Base-by-base conservation (phyloP, 2,113 vertebrate species). In the Sakesphorus luctuosus region DNA sequence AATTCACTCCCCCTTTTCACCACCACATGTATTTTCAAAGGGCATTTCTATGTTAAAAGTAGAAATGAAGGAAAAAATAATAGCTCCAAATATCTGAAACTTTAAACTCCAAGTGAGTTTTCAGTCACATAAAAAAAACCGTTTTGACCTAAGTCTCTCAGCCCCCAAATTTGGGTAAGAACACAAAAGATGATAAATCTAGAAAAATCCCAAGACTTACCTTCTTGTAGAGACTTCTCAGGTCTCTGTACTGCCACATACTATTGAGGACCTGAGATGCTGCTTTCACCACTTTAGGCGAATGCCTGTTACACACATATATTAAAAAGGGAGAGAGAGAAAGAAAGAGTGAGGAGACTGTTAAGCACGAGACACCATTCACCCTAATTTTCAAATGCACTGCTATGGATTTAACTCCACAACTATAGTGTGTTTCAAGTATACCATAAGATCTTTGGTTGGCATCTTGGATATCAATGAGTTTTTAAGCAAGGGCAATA, bases 181-280 rank as follows among this genome's bases (percentile, higher is more conserved):
- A 11, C 9, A 84, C 18, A 19, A 91, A 95, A 86, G 58, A 82
- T 28, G 24, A 86, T 26, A 89, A 80, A 92, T 79, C 33, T 63
- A 66, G 66, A 82, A 93, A 83, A 93, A 89, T 29, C 6, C 8
- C 80, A 95, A 61, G 47, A 47, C 98, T 97, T 99, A 99, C 99
- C 99, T 99, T 99, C 97, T 99, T 99, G 98, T 99, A 99, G 97
- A 99, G 99, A 98, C 99, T 99, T 96, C 99, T 99, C 98, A 99
- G 98, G 95, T 99, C 99, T 97, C 99, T 99, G 98, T 99, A 99
- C 98, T 99, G 99, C 99, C 99, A 99, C 99, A 99, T 99, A 95
- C 99, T 99, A 98, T 99, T 99, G 86, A 99, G 99, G 97, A 99
- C 99, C 98, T 99, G 99, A 98, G 99, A 99, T 92, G 99, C 99